phyloP scores from a whole-genome alignment of 1,140 invertebrate genomes.

The Dinoponera quadriceps region DNA sequence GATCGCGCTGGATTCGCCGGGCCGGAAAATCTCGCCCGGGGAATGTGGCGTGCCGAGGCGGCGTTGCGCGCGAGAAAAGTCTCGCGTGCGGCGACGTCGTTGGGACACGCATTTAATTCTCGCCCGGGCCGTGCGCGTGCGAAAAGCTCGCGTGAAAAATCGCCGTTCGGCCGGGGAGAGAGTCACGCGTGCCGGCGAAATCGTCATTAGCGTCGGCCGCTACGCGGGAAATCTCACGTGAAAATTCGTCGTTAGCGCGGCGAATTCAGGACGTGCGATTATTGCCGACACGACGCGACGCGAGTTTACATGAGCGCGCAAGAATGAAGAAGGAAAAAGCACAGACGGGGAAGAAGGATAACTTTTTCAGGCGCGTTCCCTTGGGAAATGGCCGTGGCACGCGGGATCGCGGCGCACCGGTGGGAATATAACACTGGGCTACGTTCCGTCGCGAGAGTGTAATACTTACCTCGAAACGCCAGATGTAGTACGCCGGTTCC shows the following conservation, averaged over 20 bases:
- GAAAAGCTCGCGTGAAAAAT: conserved; percentile 30
- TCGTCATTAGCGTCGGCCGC: conserved; percentile 13
- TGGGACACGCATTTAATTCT: not conserved
- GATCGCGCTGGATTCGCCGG: conserved; percentile 23
- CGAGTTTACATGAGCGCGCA: not conserved
- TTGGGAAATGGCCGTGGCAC: conserved; percentile 5
- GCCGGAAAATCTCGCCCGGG: conserved; percentile 19
- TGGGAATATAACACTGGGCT: conserved; percentile 53
- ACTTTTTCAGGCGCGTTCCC: not conserved
- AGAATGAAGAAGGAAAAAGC: not conserved
- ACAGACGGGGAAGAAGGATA: not conserved
- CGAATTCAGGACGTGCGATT: conserved; percentile 38
- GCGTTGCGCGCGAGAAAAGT: conserved; percentile 1
- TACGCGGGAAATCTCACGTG: conserved; percentile 27
- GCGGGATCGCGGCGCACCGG: conserved; percentile 2
- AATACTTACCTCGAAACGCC: conserved; percentile 68
- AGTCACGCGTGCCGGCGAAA: conserved; percentile 26
- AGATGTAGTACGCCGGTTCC: conserved; percentile 60
- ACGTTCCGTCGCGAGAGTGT: conserved; percentile 50
- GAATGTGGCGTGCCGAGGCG: conserved; percentile 12
- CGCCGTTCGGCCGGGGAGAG: conserved; percentile 20
- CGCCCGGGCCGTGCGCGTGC: conserved; percentile 3
- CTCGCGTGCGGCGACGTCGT: conserved; percentile 8
- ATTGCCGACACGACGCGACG: conserved; percentile 6
- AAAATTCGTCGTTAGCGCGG: conserved; percentile 37